Conservation (phyloP, 2,888 invertebrate species). For the Drosophila niveifrons region DNA sequence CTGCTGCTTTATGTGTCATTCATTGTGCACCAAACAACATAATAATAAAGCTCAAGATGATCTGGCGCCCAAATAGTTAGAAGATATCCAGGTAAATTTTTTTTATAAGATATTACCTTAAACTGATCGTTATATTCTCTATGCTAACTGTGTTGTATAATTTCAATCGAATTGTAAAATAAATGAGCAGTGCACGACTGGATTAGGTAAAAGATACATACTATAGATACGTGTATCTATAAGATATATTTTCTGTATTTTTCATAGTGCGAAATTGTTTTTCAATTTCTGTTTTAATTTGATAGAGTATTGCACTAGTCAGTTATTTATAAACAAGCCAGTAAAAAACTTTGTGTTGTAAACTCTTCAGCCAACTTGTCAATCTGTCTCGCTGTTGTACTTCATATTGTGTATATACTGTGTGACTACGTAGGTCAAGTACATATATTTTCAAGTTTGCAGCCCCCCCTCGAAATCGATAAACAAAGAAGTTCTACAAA, state of each 20-base stretch:
- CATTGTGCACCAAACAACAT: conserved; percentile 56
- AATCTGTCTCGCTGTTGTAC: not conserved
- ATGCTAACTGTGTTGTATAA: conserved; percentile 1
- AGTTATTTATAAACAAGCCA: not conserved
- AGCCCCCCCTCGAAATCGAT: conserved; percentile 10
- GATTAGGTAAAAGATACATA: not conserved
- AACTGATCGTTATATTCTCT: not conserved
- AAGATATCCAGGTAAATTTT: conserved; percentile 16
- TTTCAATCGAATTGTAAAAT: not conserved
- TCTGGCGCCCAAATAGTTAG: conserved; percentile 56
- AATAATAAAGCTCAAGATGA: conserved; percentile 54
- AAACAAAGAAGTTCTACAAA: conserved; percentile 21
- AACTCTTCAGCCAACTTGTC: not conserved
- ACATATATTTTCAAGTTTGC: conserved; percentile 25
- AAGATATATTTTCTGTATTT: not conserved
- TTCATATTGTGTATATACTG: conserved; percentile 7
- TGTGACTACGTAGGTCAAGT: conserved; percentile 23
- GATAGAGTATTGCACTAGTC: not conserved
- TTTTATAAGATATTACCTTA: no score
- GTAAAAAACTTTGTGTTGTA: not conserved
- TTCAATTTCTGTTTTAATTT: no score
- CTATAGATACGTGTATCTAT: not conserved
- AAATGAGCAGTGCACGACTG: not conserved
- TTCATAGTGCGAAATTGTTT: no score
- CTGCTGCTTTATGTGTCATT: conserved; percentile 70